These are phyloP conservation scores for Pseudochirops cupreus DNA, from an alignment of 2,797 vertebrate species.

Conservation along the genomic window DNA sequence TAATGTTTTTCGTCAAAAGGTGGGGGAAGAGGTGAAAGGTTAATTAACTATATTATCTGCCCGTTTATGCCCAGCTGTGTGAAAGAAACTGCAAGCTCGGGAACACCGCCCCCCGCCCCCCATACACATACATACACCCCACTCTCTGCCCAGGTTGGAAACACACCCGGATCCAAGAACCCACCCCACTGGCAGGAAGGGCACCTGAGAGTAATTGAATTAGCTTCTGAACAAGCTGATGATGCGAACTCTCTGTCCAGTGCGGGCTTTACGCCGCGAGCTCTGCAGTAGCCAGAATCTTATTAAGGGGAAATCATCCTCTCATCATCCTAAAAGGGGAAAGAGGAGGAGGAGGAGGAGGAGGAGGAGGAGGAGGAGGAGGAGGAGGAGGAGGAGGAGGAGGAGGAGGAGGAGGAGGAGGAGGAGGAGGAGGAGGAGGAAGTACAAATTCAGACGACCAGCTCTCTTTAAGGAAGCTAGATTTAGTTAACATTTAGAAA, in stretches of 20 bases:
- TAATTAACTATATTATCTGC: slow-evolving; percentile 88
- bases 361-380: slow-evolving; percentile 58
- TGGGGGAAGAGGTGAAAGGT: slow-evolving; percentile 83
- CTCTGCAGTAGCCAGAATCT: background rate
- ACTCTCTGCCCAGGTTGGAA: slow-evolving; percentile 75
- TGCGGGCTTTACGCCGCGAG: slow-evolving; percentile 30
- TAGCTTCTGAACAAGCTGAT: slow-evolving; percentile 70
- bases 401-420: slow-evolving; percentile 38
- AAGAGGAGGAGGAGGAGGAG: slow-evolving; percentile 65
- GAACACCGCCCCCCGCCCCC: slow-evolving; percentile 66
- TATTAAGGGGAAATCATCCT: background rate
- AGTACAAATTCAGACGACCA: slow-evolving; percentile 6
- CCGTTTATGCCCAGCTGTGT: slow-evolving; percentile 87
- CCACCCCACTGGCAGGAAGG: slow-evolving; percentile 78
- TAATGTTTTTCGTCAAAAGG: slow-evolving; percentile 81
- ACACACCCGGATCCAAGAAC: slow-evolving; percentile 80
- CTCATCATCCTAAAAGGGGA: slow-evolving; percentile 54
- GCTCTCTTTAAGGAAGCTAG: slow-evolving; percentile 56
- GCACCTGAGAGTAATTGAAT: slow-evolving; percentile 84
- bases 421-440: slow-evolving; percentile 66
- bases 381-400: slow-evolving; percentile 58
- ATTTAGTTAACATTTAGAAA: slow-evolving; percentile 64
- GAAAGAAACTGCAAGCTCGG: slow-evolving; percentile 72
- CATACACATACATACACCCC: background rate
- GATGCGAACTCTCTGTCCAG: slow-evolving; percentile 43